Conservation (phyloP, 2,888 invertebrate species). For the Plebejus melissa region DNA sequence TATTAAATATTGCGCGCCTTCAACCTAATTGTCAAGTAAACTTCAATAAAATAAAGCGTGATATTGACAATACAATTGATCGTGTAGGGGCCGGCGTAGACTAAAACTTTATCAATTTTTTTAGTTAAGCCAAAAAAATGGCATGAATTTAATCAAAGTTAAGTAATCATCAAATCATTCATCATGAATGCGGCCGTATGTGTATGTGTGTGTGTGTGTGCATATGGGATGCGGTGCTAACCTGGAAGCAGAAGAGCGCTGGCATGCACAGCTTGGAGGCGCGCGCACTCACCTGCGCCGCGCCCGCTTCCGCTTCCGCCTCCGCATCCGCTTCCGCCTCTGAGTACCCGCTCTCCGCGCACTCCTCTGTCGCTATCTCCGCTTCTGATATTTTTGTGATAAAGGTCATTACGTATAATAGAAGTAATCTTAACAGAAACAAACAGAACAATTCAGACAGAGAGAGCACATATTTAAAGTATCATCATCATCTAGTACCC, state of each 20-base stretch:
- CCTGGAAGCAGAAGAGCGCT: conserved; percentile 92
- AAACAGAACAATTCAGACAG: too few relatives aligned
- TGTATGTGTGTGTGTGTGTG: conserved; percentile 5
- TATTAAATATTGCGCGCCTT: too few relatives aligned
- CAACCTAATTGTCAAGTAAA: too few relatives aligned
- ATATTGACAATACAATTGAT: too few relatives aligned
- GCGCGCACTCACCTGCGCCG: conserved; percentile 56
- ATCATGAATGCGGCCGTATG: conserved; percentile 26
- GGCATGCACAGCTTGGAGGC: conserved; percentile 90
- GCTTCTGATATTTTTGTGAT: conserved; percentile 33
- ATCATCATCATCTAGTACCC: too few relatives aligned
- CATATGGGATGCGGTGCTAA: conserved; percentile 58
- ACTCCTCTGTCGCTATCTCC: conserved; percentile 33
- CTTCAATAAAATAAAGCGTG: too few relatives aligned
- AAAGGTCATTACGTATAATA: background rate
- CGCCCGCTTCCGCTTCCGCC: conserved; percentile 31
- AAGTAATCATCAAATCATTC: background rate
- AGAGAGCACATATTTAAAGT: too few relatives aligned
- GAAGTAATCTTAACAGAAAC: too few relatives aligned
- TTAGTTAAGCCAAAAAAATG: too few relatives aligned
- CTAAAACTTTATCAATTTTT: too few relatives aligned
- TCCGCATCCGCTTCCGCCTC: conserved; percentile 35
- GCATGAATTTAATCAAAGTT: too few relatives aligned
- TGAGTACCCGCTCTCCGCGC: conserved; percentile 37
- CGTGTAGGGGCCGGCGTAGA: too few relatives aligned